Conservation (phyloP, 2,797 vertebrate genomes). For the Perodicticus potto region DNA sequence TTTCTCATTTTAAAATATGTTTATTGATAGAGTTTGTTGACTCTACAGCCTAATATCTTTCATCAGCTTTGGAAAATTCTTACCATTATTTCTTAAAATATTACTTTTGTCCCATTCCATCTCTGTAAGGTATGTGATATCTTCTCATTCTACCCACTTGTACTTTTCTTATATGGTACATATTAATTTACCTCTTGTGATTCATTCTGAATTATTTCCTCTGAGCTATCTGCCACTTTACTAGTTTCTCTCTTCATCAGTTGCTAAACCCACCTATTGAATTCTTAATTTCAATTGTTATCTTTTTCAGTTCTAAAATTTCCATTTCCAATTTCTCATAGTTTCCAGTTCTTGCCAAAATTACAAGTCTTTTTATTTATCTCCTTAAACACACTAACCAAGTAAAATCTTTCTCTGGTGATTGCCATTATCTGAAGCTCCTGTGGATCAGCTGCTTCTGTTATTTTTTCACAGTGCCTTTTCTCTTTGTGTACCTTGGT, state of each 20-base stretch:
- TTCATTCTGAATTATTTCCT: conserved; percentile 10
- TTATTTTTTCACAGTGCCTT: neutral
- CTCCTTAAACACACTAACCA: neutral
- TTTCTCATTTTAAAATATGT: neutral
- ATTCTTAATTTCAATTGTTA: neutral
- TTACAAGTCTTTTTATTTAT: neutral
- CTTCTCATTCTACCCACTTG: neutral
- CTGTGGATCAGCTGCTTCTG: neutral
- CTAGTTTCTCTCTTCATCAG: neutral
- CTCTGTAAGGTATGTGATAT: neutral
- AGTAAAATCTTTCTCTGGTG: neutral
- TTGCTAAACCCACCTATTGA: neutral
- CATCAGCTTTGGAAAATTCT: neutral
- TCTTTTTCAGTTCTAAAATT: neutral
- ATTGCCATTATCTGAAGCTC: no score
- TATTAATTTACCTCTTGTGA: neutral
- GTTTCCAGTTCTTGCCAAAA: neutral
- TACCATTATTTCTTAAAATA: neutral
- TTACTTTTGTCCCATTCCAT: neutral
- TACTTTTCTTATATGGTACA: neutral
- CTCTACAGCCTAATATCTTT: neutral
- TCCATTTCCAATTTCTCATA: neutral
- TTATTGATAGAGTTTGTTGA: neutral
- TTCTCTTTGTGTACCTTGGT: neutral
- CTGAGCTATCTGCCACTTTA: neutral